Evolutionary conservation across 2,113 vertebrate species (phyloP), one percentile per base, ranked within the genome.

Genomic region (Hippocampus zosterae): DNA sequence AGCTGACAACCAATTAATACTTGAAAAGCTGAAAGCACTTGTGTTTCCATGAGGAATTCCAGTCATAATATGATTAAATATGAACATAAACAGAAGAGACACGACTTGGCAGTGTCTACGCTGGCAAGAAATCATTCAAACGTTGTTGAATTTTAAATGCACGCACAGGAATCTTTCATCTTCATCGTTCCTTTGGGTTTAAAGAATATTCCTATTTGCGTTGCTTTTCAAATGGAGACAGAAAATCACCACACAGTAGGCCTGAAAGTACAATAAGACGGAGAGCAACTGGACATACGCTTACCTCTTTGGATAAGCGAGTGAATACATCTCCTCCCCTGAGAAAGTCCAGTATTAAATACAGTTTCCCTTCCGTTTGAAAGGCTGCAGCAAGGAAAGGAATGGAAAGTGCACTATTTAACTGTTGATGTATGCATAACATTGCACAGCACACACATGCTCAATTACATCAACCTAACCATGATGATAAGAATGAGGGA

Each of bases 271-370:
- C 46, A 67, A 71, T 29, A 8, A 64, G 19, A 64, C 59, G 57
- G 57, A 67, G 25, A 25, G 42, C 55, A 77, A 67, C 64, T 76
- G 69, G 56, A 80, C 10, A 68, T 78, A 62, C 72, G 89, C 93
- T 93, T 93, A 97, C 97, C 95, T 98, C 96, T 98, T 98, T 98
- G 93, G 97, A 98, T 95, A 98, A 96, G 91, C 97, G 95, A 73
- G 96, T 98, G 93, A 98, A 98, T 82, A 98, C 95, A 92, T 98
- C 97, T 90, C 96, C 97, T 92, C 96, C 97, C 93, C 96, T 98
- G 95, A 98, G 96, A 96, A 98, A 98, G 94, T 98, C 96, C 94
- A 98, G 71, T 93, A 98, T 98, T 95, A 98, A 95, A 93, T 98
- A 98, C 72, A 98, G 93, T 91, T 98, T 98, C 90, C 96, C 96